phyloP scores from a whole-genome alignment of 2,888 invertebrate genomes.

The Ligdia adustata region DNA sequence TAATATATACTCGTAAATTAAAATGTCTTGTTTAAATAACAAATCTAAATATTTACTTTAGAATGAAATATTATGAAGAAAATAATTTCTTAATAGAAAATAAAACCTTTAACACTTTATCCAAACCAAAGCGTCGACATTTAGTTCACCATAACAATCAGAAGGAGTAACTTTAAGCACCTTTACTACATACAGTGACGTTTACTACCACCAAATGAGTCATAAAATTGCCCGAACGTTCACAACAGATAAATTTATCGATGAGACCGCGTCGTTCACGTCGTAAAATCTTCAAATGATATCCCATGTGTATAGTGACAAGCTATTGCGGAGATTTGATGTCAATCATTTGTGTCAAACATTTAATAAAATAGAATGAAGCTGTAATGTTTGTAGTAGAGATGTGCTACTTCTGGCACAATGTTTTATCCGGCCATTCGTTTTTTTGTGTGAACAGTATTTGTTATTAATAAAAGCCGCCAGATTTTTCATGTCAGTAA shows the following conservation, averaged over 20 bases:
- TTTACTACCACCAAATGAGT: constrained; percentile 76
- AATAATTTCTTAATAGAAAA: constrained; percentile 4
- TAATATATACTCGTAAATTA: too few relatives aligned
- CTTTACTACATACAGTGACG: constrained; percentile 57
- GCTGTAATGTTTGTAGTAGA: constrained; percentile 29
- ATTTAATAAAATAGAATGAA: constrained; percentile 82
- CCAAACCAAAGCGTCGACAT: constrained; percentile 27
- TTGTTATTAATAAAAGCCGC: too few relatives aligned
- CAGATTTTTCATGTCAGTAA: too few relatives aligned
- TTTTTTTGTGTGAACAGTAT: too few relatives aligned
- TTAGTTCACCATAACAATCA: constrained; percentile 45
- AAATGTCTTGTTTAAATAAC: too few relatives aligned
- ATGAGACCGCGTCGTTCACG: constrained; percentile 62
- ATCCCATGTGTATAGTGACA: constrained; percentile 31
- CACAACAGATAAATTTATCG: constrained; percentile 78
- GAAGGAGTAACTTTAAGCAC: constrained; percentile 56
- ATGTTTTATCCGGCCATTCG: too few relatives aligned
- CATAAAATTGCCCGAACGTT: constrained; percentile 80
- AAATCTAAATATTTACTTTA: too few relatives aligned
- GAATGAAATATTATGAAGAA: too few relatives aligned
- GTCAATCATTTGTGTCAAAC: constrained; percentile 83
- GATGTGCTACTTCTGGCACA: constrained; percentile 1
- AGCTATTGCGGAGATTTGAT: constrained; percentile 57
- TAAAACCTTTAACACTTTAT: constrained; percentile 25
- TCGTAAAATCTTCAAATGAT: constrained; percentile 64